A percentile compares a stretch with the other conserved stretches of the same genome.
Conservation (phyloP, 92 coral and sea anemone genomes). For the Ricordea florida region DNA sequence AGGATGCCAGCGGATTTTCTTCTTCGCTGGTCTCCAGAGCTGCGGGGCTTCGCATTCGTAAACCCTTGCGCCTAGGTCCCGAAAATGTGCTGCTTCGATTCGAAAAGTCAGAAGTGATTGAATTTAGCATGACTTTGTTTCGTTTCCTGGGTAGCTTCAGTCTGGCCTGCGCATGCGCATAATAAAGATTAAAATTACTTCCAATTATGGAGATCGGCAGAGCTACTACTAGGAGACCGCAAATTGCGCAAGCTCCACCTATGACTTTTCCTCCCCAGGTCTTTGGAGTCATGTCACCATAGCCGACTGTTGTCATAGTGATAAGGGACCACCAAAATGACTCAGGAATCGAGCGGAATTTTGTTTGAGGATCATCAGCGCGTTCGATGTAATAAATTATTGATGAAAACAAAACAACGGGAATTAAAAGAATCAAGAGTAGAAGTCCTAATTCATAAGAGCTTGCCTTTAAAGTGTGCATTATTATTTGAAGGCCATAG, state of each 20-base stretch:
- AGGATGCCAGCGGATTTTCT: background rate
- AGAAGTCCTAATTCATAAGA: slow-evolving; percentile 90
- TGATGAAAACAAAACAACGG: slow-evolving; percentile 88
- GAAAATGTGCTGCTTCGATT: slow-evolving; percentile 26
- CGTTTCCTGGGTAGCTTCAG: slow-evolving; percentile 77
- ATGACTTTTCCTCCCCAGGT: slow-evolving; percentile 81
- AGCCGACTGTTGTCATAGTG: slow-evolving; percentile 92
- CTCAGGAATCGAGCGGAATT: slow-evolving; percentile 88
- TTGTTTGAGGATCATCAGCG: slow-evolving; percentile 42
- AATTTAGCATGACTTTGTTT: slow-evolving; percentile 61
- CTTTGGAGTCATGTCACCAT: slow-evolving; percentile 80
- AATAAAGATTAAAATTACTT: slow-evolving; percentile 81
- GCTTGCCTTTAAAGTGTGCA: slow-evolving; percentile 97
- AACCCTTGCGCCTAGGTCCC: slow-evolving; percentile 52
- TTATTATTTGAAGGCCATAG: slow-evolving; percentile 87
- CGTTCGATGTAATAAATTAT: slow-evolving; percentile 81
- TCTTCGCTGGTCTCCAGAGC: slow-evolving; percentile 32
- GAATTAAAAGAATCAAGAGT: slow-evolving; percentile 77
- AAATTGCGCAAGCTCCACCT: slow-evolving; percentile 84
- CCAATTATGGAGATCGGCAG: slow-evolving; percentile 91
- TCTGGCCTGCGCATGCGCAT: slow-evolving; percentile 91
- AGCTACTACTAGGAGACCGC: slow-evolving; percentile 86
- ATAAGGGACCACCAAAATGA: slow-evolving; percentile 95
- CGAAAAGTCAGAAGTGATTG: slow-evolving; percentile 71
- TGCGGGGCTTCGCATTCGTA: slow-evolving; percentile 61